Evolutionary conservation across 2,888 invertebrate species (phyloP), one percentile per base, ranked within the genome.

Genomic region (Ctenicera cuprea): DNA sequence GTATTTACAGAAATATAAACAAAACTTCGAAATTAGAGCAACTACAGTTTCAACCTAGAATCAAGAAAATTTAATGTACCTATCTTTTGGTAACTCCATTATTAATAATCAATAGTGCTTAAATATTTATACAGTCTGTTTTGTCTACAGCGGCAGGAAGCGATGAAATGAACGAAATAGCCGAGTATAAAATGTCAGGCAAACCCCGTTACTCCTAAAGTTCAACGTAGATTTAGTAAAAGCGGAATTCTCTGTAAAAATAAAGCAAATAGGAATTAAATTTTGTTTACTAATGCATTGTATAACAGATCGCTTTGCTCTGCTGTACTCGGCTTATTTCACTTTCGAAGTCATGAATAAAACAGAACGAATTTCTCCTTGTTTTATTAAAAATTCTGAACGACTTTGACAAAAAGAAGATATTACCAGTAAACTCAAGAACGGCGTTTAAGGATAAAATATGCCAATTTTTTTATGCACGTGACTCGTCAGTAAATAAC

Each of bases 261-360:
- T 30, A 30, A 54, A 30, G 30, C 26, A 14, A 54, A 54, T 30
- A 54, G 1, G n/a, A 33, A 54, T 30, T 54, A 54, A 30, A 30
- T 3, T 22, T 54, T 30, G 54, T 54, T 30, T 54, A 14, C 54
- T 2, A 8, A 26, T 14, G 30, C 14, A 26, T n/a, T 54, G 2
- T 54, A 50, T n/a, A 22, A 12, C n/a, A n/a, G 26, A 26, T 54
- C 26, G 54, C 54, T 54, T 22, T 22, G 1, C 11, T 50, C 12
- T 14, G 30, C 14, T 54, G 14, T 22, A 52, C 22, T 26, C 30
- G 14, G 7, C n/a, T 20, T 50, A 50, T 50, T 54, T 54, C 54
- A n/a, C 14, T 54, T 30, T 54, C n/a, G 1, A 26, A 30, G 5
- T 14, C 54, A 54, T 54, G 14, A 54, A 54, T 54, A 54, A 54